Evolutionary conservation across 2,888 invertebrate genomes (phyloP), one percentile per base, ranked within the genome.

Genomic region (Ditula angustiorana): DNA sequence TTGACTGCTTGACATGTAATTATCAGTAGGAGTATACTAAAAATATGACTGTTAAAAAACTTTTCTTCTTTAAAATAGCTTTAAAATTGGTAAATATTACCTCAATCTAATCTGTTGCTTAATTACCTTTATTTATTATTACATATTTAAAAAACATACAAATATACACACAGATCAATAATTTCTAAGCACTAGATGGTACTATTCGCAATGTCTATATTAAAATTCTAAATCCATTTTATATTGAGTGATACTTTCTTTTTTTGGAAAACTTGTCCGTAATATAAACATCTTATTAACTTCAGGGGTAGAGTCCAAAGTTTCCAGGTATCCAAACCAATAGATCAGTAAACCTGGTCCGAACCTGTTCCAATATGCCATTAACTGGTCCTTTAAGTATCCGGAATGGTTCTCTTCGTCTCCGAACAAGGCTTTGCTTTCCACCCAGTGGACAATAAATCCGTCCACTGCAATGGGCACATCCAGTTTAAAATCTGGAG

Each of bases 401-500:
- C 94, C 95, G 47, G 95, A 94, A 86, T 99, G 98, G 61, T 95
- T 95, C 74, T 96, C 95, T 70, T 95, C 94, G 88, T 97, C 97
- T 2, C 97, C 98, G 93, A 99, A 99, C n/a, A 97, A 94, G 0
- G 98, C 99, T 90, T 99, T 99, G 75, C 98, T 98, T 87, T 99
- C 99, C 67, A 99, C 97, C 99, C 99, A 99, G 83, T 98, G 97
- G 0, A 99, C 94, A 24, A 98, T 95, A 76, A 95, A 95, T 1
- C 97, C 97, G 83, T 97, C 96, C 23, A 97, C 94, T 28, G 97
- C 96, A 69, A 98, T 96, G 0, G 98, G 98, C 21, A 98, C 94
- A 82, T 97, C 97, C 57, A 99, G 92, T 87, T 98, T 98, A 49
- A 98, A 95, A 85, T 99, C 99, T 0, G 99, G 99, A 1, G 99